These are phyloP conservation scores for Myotis findleyi DNA, from an alignment of 2,797 vertebrate species.

Conservation along the genomic window DNA sequence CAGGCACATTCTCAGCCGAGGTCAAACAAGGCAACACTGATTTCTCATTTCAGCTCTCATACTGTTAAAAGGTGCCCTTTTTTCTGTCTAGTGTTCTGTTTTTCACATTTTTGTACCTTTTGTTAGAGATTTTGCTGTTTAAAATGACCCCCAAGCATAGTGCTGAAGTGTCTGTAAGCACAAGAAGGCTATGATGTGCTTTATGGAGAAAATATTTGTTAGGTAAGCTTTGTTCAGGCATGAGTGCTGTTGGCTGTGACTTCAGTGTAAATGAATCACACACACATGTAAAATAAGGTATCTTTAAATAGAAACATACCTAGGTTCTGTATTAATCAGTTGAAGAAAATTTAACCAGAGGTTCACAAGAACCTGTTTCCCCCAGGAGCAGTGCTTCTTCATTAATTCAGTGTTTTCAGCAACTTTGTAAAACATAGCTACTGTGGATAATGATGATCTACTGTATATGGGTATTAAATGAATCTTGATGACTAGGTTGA, in stretches of 20 bases:
- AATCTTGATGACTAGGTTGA: background rate
- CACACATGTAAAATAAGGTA: background rate
- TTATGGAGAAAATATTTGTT: background rate
- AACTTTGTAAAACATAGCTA: background rate
- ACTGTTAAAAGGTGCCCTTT: background rate
- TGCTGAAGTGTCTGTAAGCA: background rate
- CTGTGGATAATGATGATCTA: background rate
- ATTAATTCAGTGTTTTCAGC: background rate
- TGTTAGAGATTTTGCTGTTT: background rate
- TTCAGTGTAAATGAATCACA: background rate
- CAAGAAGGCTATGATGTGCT: background rate
- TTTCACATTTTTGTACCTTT: background rate
- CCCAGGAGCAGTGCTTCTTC: background rate
- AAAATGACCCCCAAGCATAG: background rate
- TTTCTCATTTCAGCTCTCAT: background rate
- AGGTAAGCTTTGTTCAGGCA: background rate
- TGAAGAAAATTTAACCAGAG: background rate
- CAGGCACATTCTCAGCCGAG: background rate
- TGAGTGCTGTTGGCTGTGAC: background rate
- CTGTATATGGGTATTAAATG: background rate
- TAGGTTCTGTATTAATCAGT: background rate
- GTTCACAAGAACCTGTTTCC: background rate
- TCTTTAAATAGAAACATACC: background rate
- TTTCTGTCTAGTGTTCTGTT: background rate
- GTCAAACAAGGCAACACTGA: background rate